Evolutionary conservation across 1,140 invertebrate species (phyloP).

Genomic region (Ceratoteleas bidentatus): DNA sequence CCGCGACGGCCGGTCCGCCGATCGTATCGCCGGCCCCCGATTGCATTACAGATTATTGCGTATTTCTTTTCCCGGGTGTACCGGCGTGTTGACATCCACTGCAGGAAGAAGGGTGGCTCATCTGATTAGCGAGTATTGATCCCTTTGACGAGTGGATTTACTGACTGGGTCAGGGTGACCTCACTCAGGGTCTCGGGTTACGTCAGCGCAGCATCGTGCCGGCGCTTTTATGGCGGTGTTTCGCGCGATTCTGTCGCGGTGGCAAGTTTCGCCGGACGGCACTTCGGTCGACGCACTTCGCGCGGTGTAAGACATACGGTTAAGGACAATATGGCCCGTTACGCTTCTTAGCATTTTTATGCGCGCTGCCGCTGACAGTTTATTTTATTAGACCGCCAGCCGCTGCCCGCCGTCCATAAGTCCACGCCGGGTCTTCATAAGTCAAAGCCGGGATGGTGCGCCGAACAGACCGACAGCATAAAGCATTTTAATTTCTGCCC

Average conservation of each 20-base stretch:
- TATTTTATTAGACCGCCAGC: conserved; percentile 80
- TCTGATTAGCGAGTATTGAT: too few relatives aligned
- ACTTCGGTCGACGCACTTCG: too few relatives aligned
- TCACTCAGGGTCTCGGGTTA: too few relatives aligned
- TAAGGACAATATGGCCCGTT: conserved; percentile 65
- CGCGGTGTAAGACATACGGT: conserved; percentile 51
- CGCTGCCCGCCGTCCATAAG: conserved; percentile 75
- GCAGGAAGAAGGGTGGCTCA: conserved; percentile 70
- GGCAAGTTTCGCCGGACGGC: too few relatives aligned
- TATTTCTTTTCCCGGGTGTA: conserved; percentile 54
- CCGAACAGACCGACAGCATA: conserved; percentile 20
- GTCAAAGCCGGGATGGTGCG: conserved; percentile 64
- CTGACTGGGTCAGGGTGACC: too few relatives aligned
- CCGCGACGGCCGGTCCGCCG: too few relatives aligned
- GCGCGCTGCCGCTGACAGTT: conserved; percentile 80
- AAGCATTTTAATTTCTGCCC: conserved; percentile 35
- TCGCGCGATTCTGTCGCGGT: too few relatives aligned
- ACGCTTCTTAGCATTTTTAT: conserved; percentile 80
- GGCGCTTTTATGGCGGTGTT: too few relatives aligned
- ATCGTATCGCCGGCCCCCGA: conserved; percentile 35
- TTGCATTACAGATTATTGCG: conserved; percentile 52
- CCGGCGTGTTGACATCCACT: conserved; percentile 65
- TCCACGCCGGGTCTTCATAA: conserved; percentile 70
- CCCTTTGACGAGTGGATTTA: too few relatives aligned
- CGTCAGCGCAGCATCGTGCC: too few relatives aligned